Percentiles rank a stretch among this genome's conserved stretches.
Conservation (phyloP, 2,113 vertebrate genomes). For the Carassius auratus region DNA sequence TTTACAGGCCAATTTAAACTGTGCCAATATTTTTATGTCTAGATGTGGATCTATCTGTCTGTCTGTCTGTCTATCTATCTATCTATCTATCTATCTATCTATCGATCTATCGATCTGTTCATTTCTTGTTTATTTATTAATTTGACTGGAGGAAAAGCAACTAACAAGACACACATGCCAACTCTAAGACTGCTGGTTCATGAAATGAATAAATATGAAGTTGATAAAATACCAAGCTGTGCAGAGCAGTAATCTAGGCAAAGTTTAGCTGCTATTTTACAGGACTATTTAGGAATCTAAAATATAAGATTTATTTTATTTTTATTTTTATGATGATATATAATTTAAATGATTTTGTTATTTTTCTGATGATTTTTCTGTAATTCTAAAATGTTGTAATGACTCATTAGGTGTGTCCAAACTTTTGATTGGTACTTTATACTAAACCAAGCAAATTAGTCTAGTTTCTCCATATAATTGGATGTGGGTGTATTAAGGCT, state of each 20-base stretch:
- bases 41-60: no score
- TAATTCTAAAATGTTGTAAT: no score
- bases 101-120: no score
- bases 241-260: background rate
- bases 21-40: background rate
- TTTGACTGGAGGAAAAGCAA: no score
- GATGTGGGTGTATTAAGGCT: background rate
- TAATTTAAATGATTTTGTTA: no score
- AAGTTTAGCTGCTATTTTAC: background rate
- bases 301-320: background rate
- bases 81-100: no score
- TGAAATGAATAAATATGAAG: background rate
- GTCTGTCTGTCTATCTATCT: no score
- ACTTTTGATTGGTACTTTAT: background rate
- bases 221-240: background rate
- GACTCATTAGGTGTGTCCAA: no score
- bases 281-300: background rate
- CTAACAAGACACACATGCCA: background rate
- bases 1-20: background rate
- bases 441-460: background rate
- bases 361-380: no score
- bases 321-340: no score
- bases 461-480: no score
- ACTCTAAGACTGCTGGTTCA: background rate
- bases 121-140: no score